Evolutionary conservation across 2,888 invertebrate species (phyloP), one percentile per base, ranked within the genome.

Genomic region (Tipula helvola): DNA sequence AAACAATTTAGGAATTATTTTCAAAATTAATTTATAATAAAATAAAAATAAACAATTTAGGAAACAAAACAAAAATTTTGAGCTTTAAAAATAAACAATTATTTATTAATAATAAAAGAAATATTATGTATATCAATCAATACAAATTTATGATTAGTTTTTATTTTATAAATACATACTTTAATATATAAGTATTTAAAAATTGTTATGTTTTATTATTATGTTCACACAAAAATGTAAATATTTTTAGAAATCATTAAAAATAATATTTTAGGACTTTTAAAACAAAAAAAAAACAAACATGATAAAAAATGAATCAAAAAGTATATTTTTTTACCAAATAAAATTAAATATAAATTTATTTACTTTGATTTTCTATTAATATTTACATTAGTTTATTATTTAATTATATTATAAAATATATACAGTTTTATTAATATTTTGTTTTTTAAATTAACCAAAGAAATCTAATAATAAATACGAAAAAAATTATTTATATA

Each of bases 101-200:
- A 87, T 85, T 87, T 87, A 87, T 86, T 86, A 87, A 87, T 57
- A 87, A 86, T 28, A 87, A 87, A 86, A 86, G 16, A 86, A 10
- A n/a, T 71, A 71, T 71, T 71, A 71, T 71, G 12, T 28, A 71
- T 12, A 12, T 71, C 4, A 71, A 71, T 71, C 71, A 71, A 71
- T 71, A 28, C 71, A 71, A 71, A 71, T 71, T 71, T 71, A 28
- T 71, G 71, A 71, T 28, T 71, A 71, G 71, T 28, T 71, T 71
- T 71, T 10, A 52, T 52, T 52, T 52, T 52, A 52, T 47, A n/a
- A 2, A 52, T n/a, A 52, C 4, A n/a, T 52, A 52, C n/a, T 28
- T 28, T 28, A 28, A 1, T 28, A 28, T 28, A 28, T 39, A 39
- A 7, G 28, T 28, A 28, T 57, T 57, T 71, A 28, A 71, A 71